These are phyloP conservation scores for Drosophila paranaensis DNA, from an alignment of 2,888 invertebrate species.

Conservation along the genomic window DNA sequence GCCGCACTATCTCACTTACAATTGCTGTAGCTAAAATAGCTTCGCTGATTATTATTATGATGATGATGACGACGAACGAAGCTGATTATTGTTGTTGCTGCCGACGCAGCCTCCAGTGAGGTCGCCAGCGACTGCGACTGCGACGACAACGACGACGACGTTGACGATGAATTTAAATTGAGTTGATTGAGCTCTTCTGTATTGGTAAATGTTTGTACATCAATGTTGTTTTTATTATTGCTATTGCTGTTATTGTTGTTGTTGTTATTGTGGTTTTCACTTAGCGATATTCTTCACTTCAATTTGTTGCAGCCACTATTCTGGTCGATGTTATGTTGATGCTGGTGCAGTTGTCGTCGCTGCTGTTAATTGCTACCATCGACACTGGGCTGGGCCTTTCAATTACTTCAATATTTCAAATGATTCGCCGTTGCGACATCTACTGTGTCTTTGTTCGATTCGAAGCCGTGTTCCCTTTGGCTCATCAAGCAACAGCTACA, in stretches of 20 bases:
- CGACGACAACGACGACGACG: slow-evolving; percentile 20
- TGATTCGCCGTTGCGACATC: slow-evolving; percentile 63
- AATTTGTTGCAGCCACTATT: slow-evolving; percentile 60
- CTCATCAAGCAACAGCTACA: slow-evolving; percentile 16
- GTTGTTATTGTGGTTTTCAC: slow-evolving; percentile 44
- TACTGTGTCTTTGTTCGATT: slow-evolving; percentile 51
- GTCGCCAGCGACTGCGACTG: slow-evolving; percentile 44
- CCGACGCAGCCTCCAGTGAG: slow-evolving; percentile 56
- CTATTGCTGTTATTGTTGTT: slow-evolving; percentile 14
- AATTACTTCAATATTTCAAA: slow-evolving; percentile 73
- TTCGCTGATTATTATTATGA: slow-evolving; percentile 11
- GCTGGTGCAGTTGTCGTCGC: slow-evolving; percentile 30
- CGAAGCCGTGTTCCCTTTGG: slow-evolving; percentile 5
- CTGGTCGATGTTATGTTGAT: slow-evolving; percentile 26
- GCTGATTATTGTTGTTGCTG: slow-evolving; percentile 8
- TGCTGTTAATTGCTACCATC: slow-evolving; percentile 65
- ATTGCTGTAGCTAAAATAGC: slow-evolving; percentile 38
- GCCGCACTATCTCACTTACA: slow-evolving; percentile 56
- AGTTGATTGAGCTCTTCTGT: slow-evolving; percentile 78
- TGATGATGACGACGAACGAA: slow-evolving; percentile 15
- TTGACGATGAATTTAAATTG: slow-evolving; percentile 76
- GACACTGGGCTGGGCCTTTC: slow-evolving; percentile 53
- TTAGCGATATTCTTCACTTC: slow-evolving; percentile 63
- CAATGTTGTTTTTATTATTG: slow-evolving; percentile 48
- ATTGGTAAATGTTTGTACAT: slow-evolving; percentile 79